These are phyloP conservation scores for Drosophila persimilis DNA, from an alignment of 1,140 invertebrate genomes.

Conservation along the genomic window DNA sequence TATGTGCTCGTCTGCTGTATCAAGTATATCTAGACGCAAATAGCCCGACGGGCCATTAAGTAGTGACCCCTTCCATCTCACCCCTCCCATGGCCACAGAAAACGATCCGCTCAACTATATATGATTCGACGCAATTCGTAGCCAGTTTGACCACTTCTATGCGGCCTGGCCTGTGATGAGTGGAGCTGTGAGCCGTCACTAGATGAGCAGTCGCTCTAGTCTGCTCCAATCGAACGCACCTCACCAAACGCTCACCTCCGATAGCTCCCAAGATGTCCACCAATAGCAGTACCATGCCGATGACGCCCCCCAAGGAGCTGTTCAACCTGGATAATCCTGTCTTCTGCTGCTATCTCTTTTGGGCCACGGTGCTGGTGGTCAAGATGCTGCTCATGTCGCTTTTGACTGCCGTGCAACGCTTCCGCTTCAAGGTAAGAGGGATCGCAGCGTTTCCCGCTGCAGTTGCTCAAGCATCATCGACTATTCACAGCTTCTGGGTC, in stretches of 20 bases:
- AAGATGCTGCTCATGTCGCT: conserved; percentile 85
- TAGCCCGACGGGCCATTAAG: conserved; percentile 5
- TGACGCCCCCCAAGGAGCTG: conserved; percentile 25
- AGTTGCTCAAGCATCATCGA: conserved; percentile 25
- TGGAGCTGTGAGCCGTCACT: background rate
- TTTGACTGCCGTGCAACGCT: conserved; percentile 83
- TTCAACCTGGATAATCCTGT: conserved; percentile 82
- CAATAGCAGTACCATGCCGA: conserved; percentile 7
- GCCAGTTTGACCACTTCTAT: conserved; percentile 61
- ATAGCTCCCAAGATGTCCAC: conserved; percentile 17
- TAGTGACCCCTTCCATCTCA: background rate
- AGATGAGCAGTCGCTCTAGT: conserved; percentile 28
- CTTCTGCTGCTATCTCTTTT: conserved; percentile 84
- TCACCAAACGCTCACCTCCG: background rate
- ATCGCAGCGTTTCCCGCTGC: background rate
- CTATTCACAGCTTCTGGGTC: conserved; percentile 64
- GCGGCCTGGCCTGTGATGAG: background rate
- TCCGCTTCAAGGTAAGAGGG: conserved; percentile 82
- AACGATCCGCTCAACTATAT: background rate
- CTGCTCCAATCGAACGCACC: conserved; percentile 26
- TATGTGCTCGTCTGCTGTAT: conserved; percentile 56
- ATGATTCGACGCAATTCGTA: conserved; percentile 34
- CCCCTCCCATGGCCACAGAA: conserved; percentile 2
- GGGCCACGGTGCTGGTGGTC: conserved; percentile 83
- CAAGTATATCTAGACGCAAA: conserved; percentile 48